Evolutionary conservation across 2,888 invertebrate genomes (phyloP).

Genomic region (Tetragonula carbonaria): DNA sequence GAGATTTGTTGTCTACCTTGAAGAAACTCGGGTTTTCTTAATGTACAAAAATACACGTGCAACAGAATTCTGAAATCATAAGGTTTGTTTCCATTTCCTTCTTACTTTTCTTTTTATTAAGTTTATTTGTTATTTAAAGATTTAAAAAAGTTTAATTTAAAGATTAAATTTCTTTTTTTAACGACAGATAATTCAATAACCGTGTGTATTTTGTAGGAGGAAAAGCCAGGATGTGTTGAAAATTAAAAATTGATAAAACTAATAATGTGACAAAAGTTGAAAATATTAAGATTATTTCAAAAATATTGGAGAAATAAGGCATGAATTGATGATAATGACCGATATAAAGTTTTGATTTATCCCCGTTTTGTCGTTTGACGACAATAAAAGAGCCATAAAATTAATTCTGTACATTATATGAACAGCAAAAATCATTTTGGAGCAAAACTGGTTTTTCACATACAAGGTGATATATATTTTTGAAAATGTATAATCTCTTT

Average conservation of each 20-base stretch:
- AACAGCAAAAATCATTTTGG: neutral
- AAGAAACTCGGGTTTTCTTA: neutral
- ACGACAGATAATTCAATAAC: conserved; percentile 45
- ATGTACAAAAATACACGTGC: neutral
- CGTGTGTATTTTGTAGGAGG: conserved; percentile 6
- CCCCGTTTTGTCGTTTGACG: too few relatives aligned
- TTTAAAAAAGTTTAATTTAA: too few relatives aligned
- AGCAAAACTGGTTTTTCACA: neutral
- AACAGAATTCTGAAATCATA: neutral
- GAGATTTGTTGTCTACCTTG: conserved; percentile 23
- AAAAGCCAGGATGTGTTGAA: neutral
- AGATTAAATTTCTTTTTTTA: neutral
- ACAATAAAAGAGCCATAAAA: neutral
- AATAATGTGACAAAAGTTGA: neutral
- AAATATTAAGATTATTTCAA: neutral
- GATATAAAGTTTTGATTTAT: conserved; percentile 5
- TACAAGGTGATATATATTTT: conserved; percentile 21
- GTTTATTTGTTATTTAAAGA: too few relatives aligned
- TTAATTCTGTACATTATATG: neutral
- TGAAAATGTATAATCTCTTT: neutral
- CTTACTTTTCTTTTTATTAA: neutral
- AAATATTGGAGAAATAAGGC: neutral
- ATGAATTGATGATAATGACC: neutral
- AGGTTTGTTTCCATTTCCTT: conserved; percentile 22
- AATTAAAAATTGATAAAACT: neutral